These are phyloP conservation scores for Ichneumoninae sp. DNA, from an alignment of 2,888 invertebrate species.

Conservation along the genomic window DNA sequence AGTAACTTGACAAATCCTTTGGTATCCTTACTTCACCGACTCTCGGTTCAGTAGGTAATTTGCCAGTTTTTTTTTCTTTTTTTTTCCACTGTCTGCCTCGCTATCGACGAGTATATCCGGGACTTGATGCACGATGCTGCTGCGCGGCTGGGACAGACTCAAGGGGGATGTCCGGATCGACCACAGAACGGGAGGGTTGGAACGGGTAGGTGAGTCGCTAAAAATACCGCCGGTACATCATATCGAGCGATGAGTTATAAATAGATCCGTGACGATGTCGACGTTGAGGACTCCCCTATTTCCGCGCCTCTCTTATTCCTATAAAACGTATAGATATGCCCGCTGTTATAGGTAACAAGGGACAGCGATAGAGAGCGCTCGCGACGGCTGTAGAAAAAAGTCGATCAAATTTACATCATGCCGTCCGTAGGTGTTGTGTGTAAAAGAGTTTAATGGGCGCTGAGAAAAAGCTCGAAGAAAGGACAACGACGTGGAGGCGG, in stretches of 20 bases:
- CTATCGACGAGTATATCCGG: slow-evolving; percentile 20
- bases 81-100: slow-evolving; percentile 19
- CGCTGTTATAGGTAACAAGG: slow-evolving; percentile 7
- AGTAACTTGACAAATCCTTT: background rate
- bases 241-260: slow-evolving; percentile 82
- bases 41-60: slow-evolving; percentile 59
- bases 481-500: background rate
- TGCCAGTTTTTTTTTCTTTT: slow-evolving; percentile 33
- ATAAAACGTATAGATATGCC: slow-evolving; percentile 28
- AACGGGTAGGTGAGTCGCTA: slow-evolving; percentile 78
- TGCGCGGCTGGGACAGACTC: slow-evolving; percentile 33
- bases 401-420: background rate
- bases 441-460: background rate
- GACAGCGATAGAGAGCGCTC: slow-evolving; percentile 1
- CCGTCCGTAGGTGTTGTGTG: background rate
- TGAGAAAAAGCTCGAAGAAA: background rate
- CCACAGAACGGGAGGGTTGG: slow-evolving; percentile 68
- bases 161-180: slow-evolving; percentile 66
- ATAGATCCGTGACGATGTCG: slow-evolving; percentile 74
- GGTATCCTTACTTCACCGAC: background rate
- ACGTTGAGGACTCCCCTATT: slow-evolving; percentile 46
- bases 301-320: slow-evolving; percentile 34
- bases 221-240: slow-evolving; percentile 81
- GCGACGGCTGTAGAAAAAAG: background rate
- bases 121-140: slow-evolving; percentile 15